Percentiles rank a stretch among this genome's conserved stretches.
These are phyloP conservation scores for Trachymyrmex septentrionalis DNA, from an alignment of 1,140 invertebrate species.

Conservation along the genomic window DNA sequence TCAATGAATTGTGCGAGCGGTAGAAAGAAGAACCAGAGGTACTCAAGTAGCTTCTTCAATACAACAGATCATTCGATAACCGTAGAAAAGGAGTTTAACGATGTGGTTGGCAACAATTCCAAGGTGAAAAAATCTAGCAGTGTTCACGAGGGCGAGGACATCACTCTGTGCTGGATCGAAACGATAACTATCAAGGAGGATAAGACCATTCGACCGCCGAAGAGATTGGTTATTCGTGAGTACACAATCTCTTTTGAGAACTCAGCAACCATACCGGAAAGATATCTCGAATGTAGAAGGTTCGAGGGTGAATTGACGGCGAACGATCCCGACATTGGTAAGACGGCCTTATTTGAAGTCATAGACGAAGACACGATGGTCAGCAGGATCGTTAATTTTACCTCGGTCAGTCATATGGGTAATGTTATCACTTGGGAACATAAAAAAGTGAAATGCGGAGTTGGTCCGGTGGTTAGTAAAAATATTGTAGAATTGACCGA, in stretches of 20 bases:
- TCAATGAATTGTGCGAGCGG: background rate
- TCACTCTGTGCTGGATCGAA: conserved; percentile 77
- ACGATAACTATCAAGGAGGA: conserved; percentile 76
- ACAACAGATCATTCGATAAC: background rate
- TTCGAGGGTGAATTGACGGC: conserved; percentile 65
- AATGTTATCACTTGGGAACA: conserved; percentile 56
- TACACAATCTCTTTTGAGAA: conserved; percentile 78
- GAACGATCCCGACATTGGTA: conserved; percentile 40
- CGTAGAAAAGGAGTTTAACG: conserved; percentile 46
- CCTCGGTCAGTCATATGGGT: conserved; percentile 35
- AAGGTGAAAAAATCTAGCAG: conserved; percentile 58
- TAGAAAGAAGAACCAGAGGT: conserved; percentile 40
- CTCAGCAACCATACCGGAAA: conserved; percentile 72
- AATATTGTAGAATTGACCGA: conserved; percentile 65
- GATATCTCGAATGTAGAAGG: conserved; percentile 68
- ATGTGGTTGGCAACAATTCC: conserved; percentile 42
- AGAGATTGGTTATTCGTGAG: conserved; percentile 71
- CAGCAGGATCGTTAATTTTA: conserved; percentile 70
- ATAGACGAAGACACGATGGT: conserved; percentile 74
- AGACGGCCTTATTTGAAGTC: conserved; percentile 56
- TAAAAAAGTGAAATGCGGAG: conserved; percentile 71
- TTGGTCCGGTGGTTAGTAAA: conserved; percentile 72
- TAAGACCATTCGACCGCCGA: conserved; percentile 54
- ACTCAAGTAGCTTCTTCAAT: conserved; percentile 49
- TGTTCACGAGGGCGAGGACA: conserved; percentile 69